These are phyloP conservation scores for Pluvianellus socialis DNA, from an alignment of 2,113 vertebrate genomes.

Conservation along the genomic window DNA sequence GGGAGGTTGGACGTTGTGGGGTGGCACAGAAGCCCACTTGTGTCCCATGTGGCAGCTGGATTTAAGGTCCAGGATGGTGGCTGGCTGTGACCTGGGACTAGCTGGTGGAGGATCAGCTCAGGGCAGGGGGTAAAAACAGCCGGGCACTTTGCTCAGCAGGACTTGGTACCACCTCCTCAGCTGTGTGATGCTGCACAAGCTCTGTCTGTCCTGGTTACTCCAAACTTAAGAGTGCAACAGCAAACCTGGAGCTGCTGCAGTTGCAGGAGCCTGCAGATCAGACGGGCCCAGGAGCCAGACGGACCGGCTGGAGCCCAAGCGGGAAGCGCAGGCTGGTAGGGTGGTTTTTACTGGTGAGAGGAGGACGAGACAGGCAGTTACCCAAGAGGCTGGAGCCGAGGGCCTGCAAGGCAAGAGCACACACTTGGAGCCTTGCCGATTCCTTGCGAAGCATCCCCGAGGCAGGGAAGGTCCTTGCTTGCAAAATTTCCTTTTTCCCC, in stretches of 20 bases:
- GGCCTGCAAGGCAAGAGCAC: neutral
- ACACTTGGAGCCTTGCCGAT: rapidly evolving
- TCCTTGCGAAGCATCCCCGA: neutral
- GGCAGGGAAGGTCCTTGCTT: neutral
- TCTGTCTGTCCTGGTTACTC: neutral
- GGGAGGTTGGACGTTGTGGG: neutral
- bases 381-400: neutral
- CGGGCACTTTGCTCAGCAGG: neutral
- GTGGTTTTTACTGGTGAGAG: neutral
- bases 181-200: neutral
- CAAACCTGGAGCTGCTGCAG: neutral
- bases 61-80: neutral
- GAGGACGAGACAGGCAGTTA: neutral
- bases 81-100: neutral
- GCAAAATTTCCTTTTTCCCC: neutral
- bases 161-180: neutral
- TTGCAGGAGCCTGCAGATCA: neutral
- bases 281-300: neutral
- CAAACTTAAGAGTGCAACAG: neutral
- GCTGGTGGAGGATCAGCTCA: neutral
- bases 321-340: neutral
- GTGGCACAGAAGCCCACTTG: neutral
- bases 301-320: neutral
- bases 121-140: neutral
- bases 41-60: neutral